Base-by-base conservation (phyloP, 2,888 invertebrate genomes). In the Drosophila diplacantha region DNA sequence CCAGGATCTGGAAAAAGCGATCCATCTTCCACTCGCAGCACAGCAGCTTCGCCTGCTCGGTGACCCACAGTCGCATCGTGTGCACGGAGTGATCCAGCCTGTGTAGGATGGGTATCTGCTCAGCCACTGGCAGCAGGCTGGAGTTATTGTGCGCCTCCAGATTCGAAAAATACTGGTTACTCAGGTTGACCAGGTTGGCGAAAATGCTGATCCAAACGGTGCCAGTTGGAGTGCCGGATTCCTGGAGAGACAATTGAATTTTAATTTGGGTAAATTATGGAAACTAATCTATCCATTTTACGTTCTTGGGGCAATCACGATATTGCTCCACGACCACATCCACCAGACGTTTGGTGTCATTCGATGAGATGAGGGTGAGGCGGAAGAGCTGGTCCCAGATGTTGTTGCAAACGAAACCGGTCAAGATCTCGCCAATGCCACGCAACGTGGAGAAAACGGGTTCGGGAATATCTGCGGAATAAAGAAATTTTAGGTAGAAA, bases 41-140 rank as follows among this genome's bases (percentile, higher is more conserved):
- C 14, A 94, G 89, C 55, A 92, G 90, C 62, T 93, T 92, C 0
- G 93, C 92, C 85, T 93, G 93, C 20, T 92, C 92, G 44, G 92
- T 89, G 38, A 93, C 93, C 95, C 95, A 95, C 8, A 95, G 88
- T 34, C 95, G 90, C 85, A 93, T 93, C 0, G 93, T 93, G 85
- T 95, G 95, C 38, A 95, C 91, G 0, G 94, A 93, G 83, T 94
- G 94, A 89, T 94, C 94, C 43, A 88, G 72, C 54, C 88, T 78
- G 66, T 88, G 88, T 2, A 88, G 73, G 38, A 94, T 92, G 3
- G 95, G 93, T 85, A 95, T 95, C 87, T 95, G 95, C 81, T 95
- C 95, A 0, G 95, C 94, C 29, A 95, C 90, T 0, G 95, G 94
- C 60, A 95, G 86, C 75, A 94, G 92, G 74, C 93, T 92, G n/a